Evolutionary conservation across 1,140 invertebrate species (phyloP).

Genomic region (Galleria mellonella): DNA sequence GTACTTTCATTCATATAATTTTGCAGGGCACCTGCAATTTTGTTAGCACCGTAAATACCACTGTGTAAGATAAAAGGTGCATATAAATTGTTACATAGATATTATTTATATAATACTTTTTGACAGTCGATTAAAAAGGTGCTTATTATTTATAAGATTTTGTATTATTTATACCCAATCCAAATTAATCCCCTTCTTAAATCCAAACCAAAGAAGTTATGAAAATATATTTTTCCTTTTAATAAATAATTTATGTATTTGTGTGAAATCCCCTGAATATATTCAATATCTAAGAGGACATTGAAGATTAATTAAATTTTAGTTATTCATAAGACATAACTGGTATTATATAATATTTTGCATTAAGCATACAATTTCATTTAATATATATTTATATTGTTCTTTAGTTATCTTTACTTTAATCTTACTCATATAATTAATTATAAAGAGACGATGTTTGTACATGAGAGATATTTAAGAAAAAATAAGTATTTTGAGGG

Average conservation of each 20-base stretch:
- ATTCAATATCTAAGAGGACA: too few relatives aligned
- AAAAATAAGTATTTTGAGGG: too few relatives aligned
- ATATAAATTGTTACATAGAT: slow-evolving; percentile 40
- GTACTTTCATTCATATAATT: slow-evolving; percentile 36
- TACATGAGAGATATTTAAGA: too few relatives aligned
- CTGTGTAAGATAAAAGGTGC: slow-evolving; percentile 29
- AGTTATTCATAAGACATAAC: neutral
- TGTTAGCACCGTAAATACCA: slow-evolving; percentile 40
- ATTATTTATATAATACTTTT: slow-evolving; percentile 62
- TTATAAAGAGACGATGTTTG: too few relatives aligned
- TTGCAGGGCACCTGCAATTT: slow-evolving; percentile 32
- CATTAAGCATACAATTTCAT: neutral
- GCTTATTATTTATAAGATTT: slow-evolving; percentile 43
- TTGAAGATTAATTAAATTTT: too few relatives aligned
- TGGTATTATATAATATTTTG: neutral
- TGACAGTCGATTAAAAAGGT: slow-evolving; percentile 70
- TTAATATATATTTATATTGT: neutral
- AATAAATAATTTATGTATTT: too few relatives aligned
- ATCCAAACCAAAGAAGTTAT: too few relatives aligned
- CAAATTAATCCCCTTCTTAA: neutral
- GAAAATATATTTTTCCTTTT: too few relatives aligned
- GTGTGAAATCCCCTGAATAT: too few relatives aligned
- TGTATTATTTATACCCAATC: neutral
- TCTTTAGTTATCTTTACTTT: too few relatives aligned
- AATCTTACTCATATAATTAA: too few relatives aligned